Evolutionary conservation across 2,797 vertebrate species (phyloP).

Genomic region (Sebastes hopkinsi): DNA sequence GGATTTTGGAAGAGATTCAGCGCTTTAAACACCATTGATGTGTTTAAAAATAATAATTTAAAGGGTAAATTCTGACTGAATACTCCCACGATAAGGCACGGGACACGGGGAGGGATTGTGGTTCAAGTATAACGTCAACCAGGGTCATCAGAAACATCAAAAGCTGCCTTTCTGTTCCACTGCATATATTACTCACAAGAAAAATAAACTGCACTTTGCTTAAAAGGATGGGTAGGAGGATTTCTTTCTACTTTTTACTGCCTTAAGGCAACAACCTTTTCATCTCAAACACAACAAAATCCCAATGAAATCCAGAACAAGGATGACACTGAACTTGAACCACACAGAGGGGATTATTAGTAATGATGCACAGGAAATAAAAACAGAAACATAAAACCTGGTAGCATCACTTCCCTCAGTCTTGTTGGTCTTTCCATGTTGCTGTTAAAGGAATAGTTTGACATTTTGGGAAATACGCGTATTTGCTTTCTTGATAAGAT

Average conservation of each 20-base stretch:
- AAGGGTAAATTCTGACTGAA: background rate
- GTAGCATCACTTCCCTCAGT: background rate
- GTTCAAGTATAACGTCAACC: constrained; percentile 37
- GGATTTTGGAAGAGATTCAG: constrained; percentile 16
- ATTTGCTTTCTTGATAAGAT: background rate
- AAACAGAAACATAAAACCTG: constrained; percentile 20
- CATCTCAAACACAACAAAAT: constrained; percentile 29
- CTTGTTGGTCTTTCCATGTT: background rate
- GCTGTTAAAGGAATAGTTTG: background rate
- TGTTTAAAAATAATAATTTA: background rate
- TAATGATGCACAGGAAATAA: background rate
- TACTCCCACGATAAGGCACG: constrained; percentile 49
- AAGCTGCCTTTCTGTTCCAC: constrained; percentile 49
- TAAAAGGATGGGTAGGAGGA: background rate
- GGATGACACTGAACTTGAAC: constrained; percentile 38
- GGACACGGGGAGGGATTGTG: constrained; percentile 13
- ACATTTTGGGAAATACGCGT: constrained; percentile 12
- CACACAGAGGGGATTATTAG: background rate
- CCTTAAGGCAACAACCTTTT: constrained; percentile 57
- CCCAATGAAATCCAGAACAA: constrained; percentile 17
- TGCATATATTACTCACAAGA: background rate
- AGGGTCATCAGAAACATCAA: constrained; percentile 17
- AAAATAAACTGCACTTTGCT: background rate
- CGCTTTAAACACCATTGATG: background rate
- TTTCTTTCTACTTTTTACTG: constrained; percentile 1